phyloP scores from a whole-genome alignment of 2,888 invertebrate species.

The Drosophila dives region DNA sequence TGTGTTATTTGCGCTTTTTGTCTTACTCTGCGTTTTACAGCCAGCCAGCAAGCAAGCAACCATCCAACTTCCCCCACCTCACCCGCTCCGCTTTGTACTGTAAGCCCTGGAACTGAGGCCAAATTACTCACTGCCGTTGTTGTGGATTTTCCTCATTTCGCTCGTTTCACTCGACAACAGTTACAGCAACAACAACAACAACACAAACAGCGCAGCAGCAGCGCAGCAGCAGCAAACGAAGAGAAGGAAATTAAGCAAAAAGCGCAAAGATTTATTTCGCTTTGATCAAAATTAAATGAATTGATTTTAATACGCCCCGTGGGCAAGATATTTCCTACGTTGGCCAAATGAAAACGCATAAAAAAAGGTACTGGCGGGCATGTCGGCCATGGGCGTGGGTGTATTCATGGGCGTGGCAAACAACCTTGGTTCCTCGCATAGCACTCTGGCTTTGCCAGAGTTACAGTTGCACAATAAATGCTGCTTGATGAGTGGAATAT shows the following conservation, averaged over 20 bases:
- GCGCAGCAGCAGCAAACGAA: constrained; percentile 41
- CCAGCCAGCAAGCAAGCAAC: constrained; percentile 12
- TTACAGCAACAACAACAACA: constrained; percentile 22
- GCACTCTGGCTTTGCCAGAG: constrained; percentile 29
- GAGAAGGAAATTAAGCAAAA: constrained; percentile 76
- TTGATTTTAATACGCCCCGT: constrained; percentile 80
- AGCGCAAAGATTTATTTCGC: constrained; percentile 80
- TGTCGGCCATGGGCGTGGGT: constrained; percentile 6
- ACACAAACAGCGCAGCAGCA: constrained; percentile 8
- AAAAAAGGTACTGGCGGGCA: constrained; percentile 48
- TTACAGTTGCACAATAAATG: constrained; percentile 63
- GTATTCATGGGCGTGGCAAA: constrained; percentile 40
- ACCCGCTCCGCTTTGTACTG: constrained; percentile 6
- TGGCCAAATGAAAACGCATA: constrained; percentile 78
- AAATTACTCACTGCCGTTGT: constrained; percentile 76
- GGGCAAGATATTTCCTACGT: constrained; percentile 78
- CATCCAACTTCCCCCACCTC: background rate
- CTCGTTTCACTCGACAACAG: constrained; percentile 38
- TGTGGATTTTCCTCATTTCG: constrained; percentile 72
- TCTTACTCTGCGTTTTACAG: constrained; percentile 73
- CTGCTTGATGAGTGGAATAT: constrained; percentile 19
- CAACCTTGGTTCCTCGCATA: constrained; percentile 48
- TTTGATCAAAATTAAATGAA: constrained; percentile 81
- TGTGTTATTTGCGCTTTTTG: constrained; percentile 76
- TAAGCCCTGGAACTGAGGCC: constrained; percentile 54